Evolutionary conservation across 2,888 invertebrate species (phyloP).

Genomic region (Lasius platythorax): DNA sequence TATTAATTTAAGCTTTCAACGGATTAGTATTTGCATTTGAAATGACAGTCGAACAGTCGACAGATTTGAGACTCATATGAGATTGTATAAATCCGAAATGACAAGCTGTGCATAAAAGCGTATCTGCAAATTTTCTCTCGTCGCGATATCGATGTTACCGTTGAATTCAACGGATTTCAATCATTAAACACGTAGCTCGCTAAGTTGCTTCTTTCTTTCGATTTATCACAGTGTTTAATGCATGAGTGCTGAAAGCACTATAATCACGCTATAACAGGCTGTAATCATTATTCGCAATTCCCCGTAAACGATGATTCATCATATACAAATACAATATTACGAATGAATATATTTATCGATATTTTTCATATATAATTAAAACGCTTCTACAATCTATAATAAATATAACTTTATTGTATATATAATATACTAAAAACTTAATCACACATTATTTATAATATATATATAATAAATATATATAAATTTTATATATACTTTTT

Average conservation of each 20-base stretch:
- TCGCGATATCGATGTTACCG: neutral
- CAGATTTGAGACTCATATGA: neutral
- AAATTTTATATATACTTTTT: too few relatives aligned
- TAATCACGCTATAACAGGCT: neutral
- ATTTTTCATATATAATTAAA: too few relatives aligned
- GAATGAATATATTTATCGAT: too few relatives aligned
- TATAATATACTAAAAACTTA: too few relatives aligned
- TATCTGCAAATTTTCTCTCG: conserved; percentile 14
- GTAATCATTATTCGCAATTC: neutral
- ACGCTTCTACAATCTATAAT: too few relatives aligned
- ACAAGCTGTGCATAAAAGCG: neutral
- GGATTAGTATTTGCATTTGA: neutral
- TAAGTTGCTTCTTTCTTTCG: neutral
- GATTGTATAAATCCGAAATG: neutral
- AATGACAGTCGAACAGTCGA: neutral
- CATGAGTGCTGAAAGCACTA: neutral
- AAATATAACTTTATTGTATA: too few relatives aligned
- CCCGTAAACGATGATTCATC: neutral
- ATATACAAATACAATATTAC: neutral
- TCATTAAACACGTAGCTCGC: conserved; percentile 6
- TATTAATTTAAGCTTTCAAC: conserved; percentile 14
- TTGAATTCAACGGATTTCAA: conserved; percentile 12
- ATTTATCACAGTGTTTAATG: conserved; percentile 26
- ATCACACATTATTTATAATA: too few relatives aligned
- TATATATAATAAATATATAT: too few relatives aligned